A percentile compares a stretch with the other conserved stretches of the same genome.
phyloP scores from a whole-genome alignment of 2,888 invertebrate genomes.

The Poecilus cupreus region DNA sequence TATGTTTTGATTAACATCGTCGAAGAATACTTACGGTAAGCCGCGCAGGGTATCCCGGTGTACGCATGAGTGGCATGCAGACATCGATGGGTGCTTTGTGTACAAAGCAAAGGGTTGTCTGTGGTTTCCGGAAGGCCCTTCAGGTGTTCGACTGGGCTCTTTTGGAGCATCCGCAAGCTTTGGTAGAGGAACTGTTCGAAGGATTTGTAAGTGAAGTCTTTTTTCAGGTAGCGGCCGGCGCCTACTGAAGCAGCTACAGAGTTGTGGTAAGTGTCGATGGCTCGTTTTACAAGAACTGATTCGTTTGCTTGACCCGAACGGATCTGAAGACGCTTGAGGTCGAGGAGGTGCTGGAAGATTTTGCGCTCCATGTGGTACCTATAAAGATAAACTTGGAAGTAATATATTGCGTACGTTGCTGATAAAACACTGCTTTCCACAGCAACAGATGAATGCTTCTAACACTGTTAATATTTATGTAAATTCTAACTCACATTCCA shows the following conservation, averaged over 20 bases:
- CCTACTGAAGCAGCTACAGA: slow-evolving; percentile 82
- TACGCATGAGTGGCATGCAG: slow-evolving; percentile 94
- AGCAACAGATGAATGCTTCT: too few species aligned
- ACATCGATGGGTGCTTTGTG: slow-evolving; percentile 91
- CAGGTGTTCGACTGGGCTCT: slow-evolving; percentile 79
- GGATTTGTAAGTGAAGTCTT: slow-evolving; percentile 82
- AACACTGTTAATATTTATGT: too few species aligned
- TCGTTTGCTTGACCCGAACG: slow-evolving; percentile 92
- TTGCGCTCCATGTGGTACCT: slow-evolving; percentile 93
- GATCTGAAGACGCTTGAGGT: slow-evolving; percentile 93
- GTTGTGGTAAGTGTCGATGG: slow-evolving; percentile 88
- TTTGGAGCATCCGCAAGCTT: slow-evolving; percentile 86
- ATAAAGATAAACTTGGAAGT: slow-evolving; percentile 68
- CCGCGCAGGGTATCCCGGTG: slow-evolving; percentile 90
- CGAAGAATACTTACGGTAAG: slow-evolving; percentile 88
- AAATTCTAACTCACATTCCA: too few species aligned
- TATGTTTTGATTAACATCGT: too few species aligned
- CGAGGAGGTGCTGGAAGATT: slow-evolving; percentile 94
- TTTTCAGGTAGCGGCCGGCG: slow-evolving; percentile 78
- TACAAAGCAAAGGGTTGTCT: slow-evolving; percentile 88
- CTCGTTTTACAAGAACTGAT: slow-evolving; percentile 89
- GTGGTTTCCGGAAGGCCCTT: slow-evolving; percentile 71
- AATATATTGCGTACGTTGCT: too few species aligned
- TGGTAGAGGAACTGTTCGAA: slow-evolving; percentile 94
- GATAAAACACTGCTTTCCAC: too few species aligned